Base-by-base conservation (phyloP, 2,113 vertebrate genomes). In the Morone chrysops region DNA sequence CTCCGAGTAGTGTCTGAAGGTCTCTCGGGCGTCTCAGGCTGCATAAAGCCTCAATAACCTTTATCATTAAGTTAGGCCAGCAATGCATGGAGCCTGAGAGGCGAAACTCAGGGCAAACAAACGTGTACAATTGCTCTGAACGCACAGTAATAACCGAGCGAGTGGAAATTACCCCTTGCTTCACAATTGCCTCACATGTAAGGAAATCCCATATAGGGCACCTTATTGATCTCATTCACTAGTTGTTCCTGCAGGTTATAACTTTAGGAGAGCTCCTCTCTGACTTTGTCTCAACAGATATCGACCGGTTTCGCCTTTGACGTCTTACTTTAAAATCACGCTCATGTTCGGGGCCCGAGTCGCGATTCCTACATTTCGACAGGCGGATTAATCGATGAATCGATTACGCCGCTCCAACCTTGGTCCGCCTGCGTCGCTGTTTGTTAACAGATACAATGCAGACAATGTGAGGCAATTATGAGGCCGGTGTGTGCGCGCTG, bases 381-480 rank as follows among this genome's bases (percentile, higher is more conserved):
- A 63, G 74, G 47, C 61, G 10, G 65, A 86, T 87, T 71, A 73
- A 86, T 88, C 57, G 2, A 47, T 72, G 62, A 53, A 14, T 81
- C 25, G 48, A 63, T 31, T 62, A 20, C 72, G 6, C 53, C 41
- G 7, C 83, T 83, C 16, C 38, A 45, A 25, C 59, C 82, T 69
- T 25, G 63, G 11, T 38, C 17, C 16, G 20, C 20, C 65, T 41
- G 59, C 57, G 25, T 40, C 16, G 22, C 65, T 20, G 70, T 87
- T 80, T 78, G 70, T 85, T 68, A 59, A 57, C 60, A 74, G 65
- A 73, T 45, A 67, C 70, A 83, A 76, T 57, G 47, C 60, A 70
- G 38, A 80, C 69, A 71, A 80, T 82, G 71, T 70, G 70, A 77
- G 56, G 65, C 65, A 70, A 68, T 89, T 85, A 88, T 73, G 70